phyloP scores from a whole-genome alignment of 2,113 vertebrate genomes.

The Erythrocebus patas region DNA sequence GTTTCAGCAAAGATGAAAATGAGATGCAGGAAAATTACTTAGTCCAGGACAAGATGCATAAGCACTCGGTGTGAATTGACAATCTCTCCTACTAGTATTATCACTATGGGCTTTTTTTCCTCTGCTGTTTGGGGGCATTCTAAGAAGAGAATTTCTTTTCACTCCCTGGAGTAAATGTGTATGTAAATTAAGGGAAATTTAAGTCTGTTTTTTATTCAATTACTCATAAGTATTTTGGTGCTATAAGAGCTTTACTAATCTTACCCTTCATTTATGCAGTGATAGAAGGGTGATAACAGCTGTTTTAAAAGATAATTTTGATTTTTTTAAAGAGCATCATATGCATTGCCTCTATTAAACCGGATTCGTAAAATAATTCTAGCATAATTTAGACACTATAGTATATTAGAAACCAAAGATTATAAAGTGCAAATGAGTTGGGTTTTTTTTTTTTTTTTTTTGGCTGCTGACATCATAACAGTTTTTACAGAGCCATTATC shows the following conservation, averaged over 20 bases:
- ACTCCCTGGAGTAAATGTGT: slow-evolving; percentile 37
- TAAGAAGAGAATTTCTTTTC: slow-evolving; percentile 56
- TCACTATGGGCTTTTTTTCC: not conserved
- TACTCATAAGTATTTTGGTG: slow-evolving; percentile 65
- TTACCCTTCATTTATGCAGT: slow-evolving; percentile 56
- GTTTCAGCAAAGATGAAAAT: not conserved
- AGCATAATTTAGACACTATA: slow-evolving; percentile 60
- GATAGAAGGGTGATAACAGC: slow-evolving; percentile 64
- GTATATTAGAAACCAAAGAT: slow-evolving; percentile 68
- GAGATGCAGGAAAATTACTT: not conserved
- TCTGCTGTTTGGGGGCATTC: slow-evolving; percentile 3
- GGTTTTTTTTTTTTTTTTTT: slow-evolving; percentile 56
- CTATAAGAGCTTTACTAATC: slow-evolving; percentile 62
- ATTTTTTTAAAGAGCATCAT: slow-evolving; percentile 51
- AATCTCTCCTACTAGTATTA: not conserved
- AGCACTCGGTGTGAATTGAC: not conserved
- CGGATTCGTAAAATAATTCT: slow-evolving; percentile 66
- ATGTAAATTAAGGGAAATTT: slow-evolving; percentile 66
- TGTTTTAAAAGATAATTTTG: slow-evolving; percentile 54
- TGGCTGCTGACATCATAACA: slow-evolving; percentile 75
- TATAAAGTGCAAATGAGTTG: slow-evolving; percentile 67
- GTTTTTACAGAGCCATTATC: slow-evolving; percentile 73
- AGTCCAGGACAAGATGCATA: not conserved
- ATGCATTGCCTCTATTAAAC: slow-evolving; percentile 53
- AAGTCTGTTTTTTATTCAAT: slow-evolving; percentile 60